phyloP scores from a whole-genome alignment of 2,797 vertebrate genomes.

The Coluber constrictor region DNA sequence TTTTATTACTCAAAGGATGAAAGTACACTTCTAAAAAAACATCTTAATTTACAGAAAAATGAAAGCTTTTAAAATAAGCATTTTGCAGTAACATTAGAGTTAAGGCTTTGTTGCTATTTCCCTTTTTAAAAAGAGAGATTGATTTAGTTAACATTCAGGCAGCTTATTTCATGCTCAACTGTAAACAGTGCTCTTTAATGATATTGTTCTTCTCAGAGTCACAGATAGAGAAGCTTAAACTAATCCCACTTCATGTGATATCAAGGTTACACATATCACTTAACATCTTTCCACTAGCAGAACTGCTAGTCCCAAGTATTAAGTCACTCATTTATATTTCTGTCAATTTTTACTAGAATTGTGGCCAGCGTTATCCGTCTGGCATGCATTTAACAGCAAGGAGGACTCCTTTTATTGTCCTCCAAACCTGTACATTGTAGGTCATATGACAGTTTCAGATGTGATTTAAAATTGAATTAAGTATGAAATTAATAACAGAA shows the following conservation, averaged over 20 bases:
- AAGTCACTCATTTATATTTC: conserved; percentile 43
- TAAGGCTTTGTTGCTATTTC: background rate
- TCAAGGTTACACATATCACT: conserved; percentile 39
- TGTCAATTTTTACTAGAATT: conserved; percentile 7
- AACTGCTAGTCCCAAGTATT: conserved; percentile 20
- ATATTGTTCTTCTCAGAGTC: conserved; percentile 35
- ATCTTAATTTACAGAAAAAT: conserved; percentile 17
- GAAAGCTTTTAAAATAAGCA: conserved; percentile 25
- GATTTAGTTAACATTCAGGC: conserved; percentile 15
- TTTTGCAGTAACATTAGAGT: background rate
- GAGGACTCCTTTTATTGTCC: conserved; percentile 1
- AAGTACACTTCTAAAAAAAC: background rate
- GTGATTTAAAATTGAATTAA: conserved; percentile 12
- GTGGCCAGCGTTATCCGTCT: conserved; percentile 16
- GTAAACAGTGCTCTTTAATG: conserved; percentile 41
- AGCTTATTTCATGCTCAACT: background rate
- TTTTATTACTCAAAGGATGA: background rate
- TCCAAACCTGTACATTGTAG: background rate
- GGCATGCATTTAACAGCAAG: conserved; percentile 17
- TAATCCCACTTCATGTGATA: conserved; percentile 41
- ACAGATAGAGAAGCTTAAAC: conserved; percentile 21
- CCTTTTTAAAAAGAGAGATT: background rate
- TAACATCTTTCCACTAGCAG: conserved; percentile 27
- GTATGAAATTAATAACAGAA: conserved; percentile 35
- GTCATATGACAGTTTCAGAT: background rate